A percentile compares a stretch with the other conserved stretches of the same genome.
phyloP scores from a whole-genome alignment of 2,797 vertebrate species.

The Stomatorhinus walkeri region DNA sequence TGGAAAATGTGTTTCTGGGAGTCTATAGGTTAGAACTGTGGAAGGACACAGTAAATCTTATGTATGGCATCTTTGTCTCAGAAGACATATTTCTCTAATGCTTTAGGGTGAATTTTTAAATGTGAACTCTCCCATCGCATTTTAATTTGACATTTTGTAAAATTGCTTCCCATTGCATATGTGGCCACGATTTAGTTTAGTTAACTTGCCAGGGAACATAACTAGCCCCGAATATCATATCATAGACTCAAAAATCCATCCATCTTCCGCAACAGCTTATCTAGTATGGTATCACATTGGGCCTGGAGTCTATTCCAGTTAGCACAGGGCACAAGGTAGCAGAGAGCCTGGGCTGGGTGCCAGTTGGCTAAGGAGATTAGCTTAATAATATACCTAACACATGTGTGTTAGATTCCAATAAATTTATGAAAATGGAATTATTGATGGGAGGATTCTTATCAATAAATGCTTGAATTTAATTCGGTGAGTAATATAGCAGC shows the following conservation, averaged over 20 bases:
- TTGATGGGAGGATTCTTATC: neutral
- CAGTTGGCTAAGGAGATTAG: neutral
- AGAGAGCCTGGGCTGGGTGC: neutral
- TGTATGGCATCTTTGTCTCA: neutral
- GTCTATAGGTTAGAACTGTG: neutral
- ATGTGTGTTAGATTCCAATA: neutral
- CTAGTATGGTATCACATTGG: neutral
- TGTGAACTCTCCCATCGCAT: neutral
- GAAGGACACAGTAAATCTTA: neutral
- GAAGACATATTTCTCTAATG: neutral
- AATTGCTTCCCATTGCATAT: neutral
- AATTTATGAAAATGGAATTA: neutral
- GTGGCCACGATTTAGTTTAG: neutral
- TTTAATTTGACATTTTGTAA: neutral
- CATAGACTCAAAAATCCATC: neutral
- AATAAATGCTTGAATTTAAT: neutral
- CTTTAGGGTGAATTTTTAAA: neutral
- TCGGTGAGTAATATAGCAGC: neutral
- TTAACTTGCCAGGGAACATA: neutral
- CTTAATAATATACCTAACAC: neutral
- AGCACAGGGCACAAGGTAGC: neutral
- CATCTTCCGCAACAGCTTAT: neutral
- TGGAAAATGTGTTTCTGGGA: neutral
- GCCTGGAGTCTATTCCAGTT: neutral
- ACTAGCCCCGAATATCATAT: neutral